Evolutionary conservation across 2,888 invertebrate species (phyloP), one percentile per base, ranked within the genome.

Genomic region (Dione juno): DNA sequence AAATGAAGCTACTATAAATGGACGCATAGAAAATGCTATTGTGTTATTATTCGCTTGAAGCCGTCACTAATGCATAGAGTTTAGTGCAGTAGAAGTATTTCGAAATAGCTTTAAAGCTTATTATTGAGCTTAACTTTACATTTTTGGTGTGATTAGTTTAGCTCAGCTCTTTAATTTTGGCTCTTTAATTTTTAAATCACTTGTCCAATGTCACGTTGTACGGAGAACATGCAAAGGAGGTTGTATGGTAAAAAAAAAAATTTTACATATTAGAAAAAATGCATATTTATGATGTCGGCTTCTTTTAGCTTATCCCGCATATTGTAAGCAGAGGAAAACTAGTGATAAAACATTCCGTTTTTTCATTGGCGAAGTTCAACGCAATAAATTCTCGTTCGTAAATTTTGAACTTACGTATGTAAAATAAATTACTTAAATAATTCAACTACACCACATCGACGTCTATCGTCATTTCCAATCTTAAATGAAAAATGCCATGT

Each of bases 1-100:
- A 37, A 37, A 64, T 50, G 40, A 50, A 50, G 61, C 6, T 28
- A 28, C 43, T n/a, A 61, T 45, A 43, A 61, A 45, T 61, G 61
- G 14, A 45, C 41, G 43, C 6, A 54, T 35, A 54, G 54, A 57
- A 57, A 37, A 57, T 21, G 14, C 7, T 41, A 41, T 43, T 57
- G 11, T 57, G 10, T 57, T 16, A 57, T 37, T 57, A 10, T 37
- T 16, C 16, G 37, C 35, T 16, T 57, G 9, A 11, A 54, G 14
- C 7, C 35, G 3, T 41, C 13, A n/a, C 16, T 59, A 21, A 19
- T 43, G 13, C 41, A 59, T 43, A 1, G 28, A 43, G 14, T 21
- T 59, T 43, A 6, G 43, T 43, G 41, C 14, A 10, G 41, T n/a
- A 43, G 9, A 43, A 21, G 14, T 41, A 16, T 40, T 14, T 19